Evolutionary conservation across 2,888 invertebrate species (phyloP), one percentile per base, ranked within the genome.

Genomic region (Pyrochroa serraticornis): DNA sequence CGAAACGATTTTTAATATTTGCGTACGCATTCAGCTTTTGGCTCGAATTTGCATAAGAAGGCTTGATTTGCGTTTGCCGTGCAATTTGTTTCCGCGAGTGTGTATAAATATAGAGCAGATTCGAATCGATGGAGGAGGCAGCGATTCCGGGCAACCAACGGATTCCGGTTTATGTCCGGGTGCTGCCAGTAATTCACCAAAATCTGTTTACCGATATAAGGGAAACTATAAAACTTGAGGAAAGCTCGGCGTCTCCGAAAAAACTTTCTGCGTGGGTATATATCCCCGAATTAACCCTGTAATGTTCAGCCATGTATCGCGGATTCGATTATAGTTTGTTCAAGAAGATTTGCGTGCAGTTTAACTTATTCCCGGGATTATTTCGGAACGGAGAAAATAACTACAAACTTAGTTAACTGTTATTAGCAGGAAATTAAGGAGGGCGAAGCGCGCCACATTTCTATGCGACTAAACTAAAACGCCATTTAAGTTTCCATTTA

Each of bases 151-250:
- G 56, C 60, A 57, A 22, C 22, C 22, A 22, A 56, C 64, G 62
- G 53, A 62, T 60, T 66, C 64, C 66, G 64, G 64, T 66, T 66
- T 63, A 64, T 66, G 58, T 66, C 55, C 64, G 58, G 66, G 52
- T 60, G 63, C 58, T 59, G 58, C 53, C 54, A 51, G 63, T 66
- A 63, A 62, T 63, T 64, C 66, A 62, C 59, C 62, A 51, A 60
- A 63, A 66, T 60, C 61, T 66, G 66, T 64, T 64, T 66, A 64
- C 63, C 53, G 60, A 61, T 61, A 57, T 61, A 57, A 60, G 48
- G 51, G 49, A 47, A 46, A 54, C 56, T 45, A 56, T 64, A 64
- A 64, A 64, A 64, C 46, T 58, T 45, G 30, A 31, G 38, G 44
- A 44, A 44, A 38, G 44, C 22, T 22, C 22, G 22, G 22, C 22